Percentiles rank a stretch among this genome's conserved stretches.
Conservation (phyloP, 2,113 vertebrate genomes). For the Trachemys scripta region DNA sequence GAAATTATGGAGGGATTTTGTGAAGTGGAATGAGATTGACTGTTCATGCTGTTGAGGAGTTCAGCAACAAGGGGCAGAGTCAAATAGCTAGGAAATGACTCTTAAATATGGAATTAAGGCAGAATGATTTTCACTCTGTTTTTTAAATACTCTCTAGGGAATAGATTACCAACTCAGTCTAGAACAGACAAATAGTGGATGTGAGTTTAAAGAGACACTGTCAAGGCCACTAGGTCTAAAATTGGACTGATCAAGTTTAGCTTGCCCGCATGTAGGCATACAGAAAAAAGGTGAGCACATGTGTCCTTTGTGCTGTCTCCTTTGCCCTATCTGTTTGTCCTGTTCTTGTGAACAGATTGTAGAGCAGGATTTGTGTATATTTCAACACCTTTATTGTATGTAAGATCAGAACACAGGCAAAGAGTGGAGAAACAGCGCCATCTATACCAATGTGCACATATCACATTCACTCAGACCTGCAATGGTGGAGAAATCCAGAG, state of each 20-base stretch:
- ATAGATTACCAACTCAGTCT: neutral
- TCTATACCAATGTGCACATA: accelerated
- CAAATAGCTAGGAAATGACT: neutral
- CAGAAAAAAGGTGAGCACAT: neutral
- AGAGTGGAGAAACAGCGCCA: neutral
- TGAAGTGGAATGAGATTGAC: neutral
- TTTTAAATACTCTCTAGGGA: neutral
- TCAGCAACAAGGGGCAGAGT: neutral
- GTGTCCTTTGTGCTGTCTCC: accelerated
- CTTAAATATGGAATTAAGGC: neutral
- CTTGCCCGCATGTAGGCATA: accelerated
- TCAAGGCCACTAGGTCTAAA: neutral
- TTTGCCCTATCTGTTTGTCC: neutral
- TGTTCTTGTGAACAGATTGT: accelerated
- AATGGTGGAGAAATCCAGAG: accelerated
- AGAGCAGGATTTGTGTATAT: accelerated
- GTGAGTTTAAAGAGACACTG: neutral
- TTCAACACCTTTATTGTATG: accelerated
- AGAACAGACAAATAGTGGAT: neutral
- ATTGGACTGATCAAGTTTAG: neutral
- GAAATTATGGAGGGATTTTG: neutral
- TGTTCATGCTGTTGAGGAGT: neutral
- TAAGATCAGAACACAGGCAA: accelerated
- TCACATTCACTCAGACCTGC: accelerated
- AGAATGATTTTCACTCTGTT: accelerated